Base-by-base conservation (phyloP, 2,888 invertebrate genomes). In the Julus scanicus region DNA sequence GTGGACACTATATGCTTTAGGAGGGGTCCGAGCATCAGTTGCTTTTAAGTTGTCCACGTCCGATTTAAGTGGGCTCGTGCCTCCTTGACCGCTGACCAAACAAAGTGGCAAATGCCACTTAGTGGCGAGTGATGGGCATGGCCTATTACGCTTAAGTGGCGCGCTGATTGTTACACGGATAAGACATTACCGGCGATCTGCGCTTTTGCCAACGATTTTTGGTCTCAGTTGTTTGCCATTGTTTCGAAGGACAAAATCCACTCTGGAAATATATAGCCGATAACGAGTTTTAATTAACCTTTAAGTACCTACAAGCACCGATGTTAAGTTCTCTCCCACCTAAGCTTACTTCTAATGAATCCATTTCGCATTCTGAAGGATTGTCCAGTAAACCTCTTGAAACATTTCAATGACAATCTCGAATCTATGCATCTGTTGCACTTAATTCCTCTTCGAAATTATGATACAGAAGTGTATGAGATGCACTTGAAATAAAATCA, bases 81-180 rank as follows among this genome's bases (percentile, higher is more conserved):
- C 84, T 84, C 84, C 44, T 84, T 84, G 39, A 84, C 84, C 84
- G 17, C 84, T 84, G 84, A 84, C 84, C 84, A 84, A 84, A 84
- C 84, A 84, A 37, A 44, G 84, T 84, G 84, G 84, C 63, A 84
- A 84, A 84, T 84, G 84, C 84, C 84, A 84, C 84, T 84, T 84
- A 84, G 84, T 84, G 84, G 84, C 84, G 44, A 84, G 84, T 84
- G 84, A 84, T 84, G 84, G 84, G 84, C 84, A 84, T 17, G 39
- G 84, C 84, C 84, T 84, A 84, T 84, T 84, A 84, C 44, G 44
- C 17, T 84, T 84, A 84, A 84, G 84, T 84, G 84, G 84, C 84
- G 3, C 29, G 13, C 37, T 84, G 84, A 84, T 84, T 84, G 84
- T 37, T 84, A 84, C 84, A 84, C 15, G 84, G 84, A 84, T 84